A percentile compares a stretch with the other conserved stretches of the same genome.
phyloP scores from a whole-genome alignment of 2,113 vertebrate genomes.

The Mormyrus iriodes region DNA sequence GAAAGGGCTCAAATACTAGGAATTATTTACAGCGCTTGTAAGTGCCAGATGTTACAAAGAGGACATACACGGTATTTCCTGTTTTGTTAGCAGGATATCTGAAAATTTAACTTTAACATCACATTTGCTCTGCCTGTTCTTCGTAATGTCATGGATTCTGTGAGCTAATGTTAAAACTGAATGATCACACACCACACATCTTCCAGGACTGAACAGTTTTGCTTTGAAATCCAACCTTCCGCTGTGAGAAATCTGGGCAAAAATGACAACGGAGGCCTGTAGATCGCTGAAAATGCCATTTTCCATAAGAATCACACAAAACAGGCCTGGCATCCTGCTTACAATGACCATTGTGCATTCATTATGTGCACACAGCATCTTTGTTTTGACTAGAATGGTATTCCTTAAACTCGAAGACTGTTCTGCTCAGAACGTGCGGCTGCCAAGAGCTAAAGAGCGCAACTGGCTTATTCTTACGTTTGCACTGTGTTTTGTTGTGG shows the following conservation, averaged over 20 bases:
- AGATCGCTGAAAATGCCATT: background rate
- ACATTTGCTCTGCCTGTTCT: background rate
- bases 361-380: background rate
- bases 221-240: background rate
- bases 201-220: background rate
- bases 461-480: background rate
- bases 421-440: background rate
- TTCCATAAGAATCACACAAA: background rate
- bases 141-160: background rate
- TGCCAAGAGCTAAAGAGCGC: background rate
- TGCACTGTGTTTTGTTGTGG: background rate
- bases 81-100: background rate
- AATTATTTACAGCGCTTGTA: background rate
- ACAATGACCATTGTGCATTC: background rate
- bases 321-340: background rate
- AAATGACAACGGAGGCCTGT: background rate
- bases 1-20: background rate
- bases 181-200: background rate
- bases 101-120: background rate
- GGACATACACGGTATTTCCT: background rate
- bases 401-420: background rate
- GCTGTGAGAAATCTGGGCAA: background rate
- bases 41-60: background rate
- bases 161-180: background rate
- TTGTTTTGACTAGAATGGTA: constrained; percentile 7